Conservation (phyloP, 2,888 invertebrate genomes). For the Ormyrus rosae region DNA sequence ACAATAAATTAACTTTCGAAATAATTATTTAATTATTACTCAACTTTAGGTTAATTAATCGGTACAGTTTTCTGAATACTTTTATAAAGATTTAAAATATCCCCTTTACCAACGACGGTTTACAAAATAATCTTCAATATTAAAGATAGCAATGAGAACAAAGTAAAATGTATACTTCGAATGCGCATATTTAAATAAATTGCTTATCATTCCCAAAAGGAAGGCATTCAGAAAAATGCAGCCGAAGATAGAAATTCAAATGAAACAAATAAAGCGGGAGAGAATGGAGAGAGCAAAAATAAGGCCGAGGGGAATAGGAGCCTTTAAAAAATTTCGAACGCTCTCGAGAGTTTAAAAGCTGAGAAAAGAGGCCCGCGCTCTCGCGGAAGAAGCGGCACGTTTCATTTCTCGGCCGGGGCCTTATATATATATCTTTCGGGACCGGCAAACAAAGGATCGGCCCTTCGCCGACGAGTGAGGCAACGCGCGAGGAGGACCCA, state of each 20-base stretch:
- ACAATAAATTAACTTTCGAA: too few relatives aligned
- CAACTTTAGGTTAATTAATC: too few relatives aligned
- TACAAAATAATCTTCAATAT: neutral
- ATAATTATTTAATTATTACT: too few relatives aligned
- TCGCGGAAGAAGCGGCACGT: conserved; percentile 26
- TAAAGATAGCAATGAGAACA: neutral
- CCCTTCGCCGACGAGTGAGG: conserved; percentile 38
- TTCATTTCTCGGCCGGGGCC: neutral
- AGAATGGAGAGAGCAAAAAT: neutral
- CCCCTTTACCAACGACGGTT: neutral
- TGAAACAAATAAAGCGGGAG: conserved; percentile 5
- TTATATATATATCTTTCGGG: conserved; percentile 9
- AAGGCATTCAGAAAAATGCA: conserved; percentile 13
- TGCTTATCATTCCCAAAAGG: neutral
- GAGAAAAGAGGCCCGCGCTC: conserved; percentile 22
- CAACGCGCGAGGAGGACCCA: neutral
- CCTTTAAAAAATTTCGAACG: conserved; percentile 12
- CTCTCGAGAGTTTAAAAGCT: conserved; percentile 48
- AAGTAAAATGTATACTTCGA: too few relatives aligned
- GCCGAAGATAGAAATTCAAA: conserved; percentile 45
- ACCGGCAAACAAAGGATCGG: conserved; percentile 57
- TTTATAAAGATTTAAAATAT: neutral
- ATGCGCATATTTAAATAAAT: conserved; percentile 1
- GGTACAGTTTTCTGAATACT: neutral
- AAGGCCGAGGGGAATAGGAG: neutral